A percentile compares a stretch with the other conserved stretches of the same genome.
Evolutionary conservation across 2,113 vertebrate species (phyloP).

Genomic region (Atractosteus spatula): DNA sequence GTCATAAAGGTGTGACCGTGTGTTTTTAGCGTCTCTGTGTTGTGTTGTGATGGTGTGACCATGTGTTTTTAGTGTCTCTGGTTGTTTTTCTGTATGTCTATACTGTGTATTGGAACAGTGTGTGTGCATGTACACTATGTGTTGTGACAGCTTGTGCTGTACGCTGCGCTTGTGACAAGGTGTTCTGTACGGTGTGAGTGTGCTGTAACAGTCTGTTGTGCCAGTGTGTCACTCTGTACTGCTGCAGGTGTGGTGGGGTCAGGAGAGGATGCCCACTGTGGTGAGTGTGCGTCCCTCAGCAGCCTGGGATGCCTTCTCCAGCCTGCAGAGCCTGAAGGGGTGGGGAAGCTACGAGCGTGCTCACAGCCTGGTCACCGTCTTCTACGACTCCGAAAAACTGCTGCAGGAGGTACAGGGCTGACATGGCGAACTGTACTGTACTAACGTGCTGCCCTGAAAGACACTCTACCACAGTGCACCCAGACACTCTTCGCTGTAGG

Average conservation of each 20-base stretch:
- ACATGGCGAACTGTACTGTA: too few relatives aligned
- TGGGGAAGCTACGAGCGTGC: neutral
- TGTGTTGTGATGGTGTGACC: neutral
- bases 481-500: too few relatives aligned
- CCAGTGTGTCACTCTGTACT: neutral
- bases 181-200: too few relatives aligned
- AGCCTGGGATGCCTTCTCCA: slow-evolving; percentile 16
- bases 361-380: slow-evolving; percentile 20
- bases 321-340: slow-evolving; percentile 14
- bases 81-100: too few relatives aligned
- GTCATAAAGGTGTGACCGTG: neutral
- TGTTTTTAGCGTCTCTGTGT: too few relatives aligned
- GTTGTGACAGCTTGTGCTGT: too few relatives aligned
- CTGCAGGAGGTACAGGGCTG: slow-evolving; percentile 14
- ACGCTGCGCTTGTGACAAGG: too few relatives aligned
- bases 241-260: slow-evolving; percentile 20
- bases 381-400: slow-evolving; percentile 13
- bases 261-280: slow-evolving; percentile 13
- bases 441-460: too few relatives aligned
- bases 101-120: too few relatives aligned
- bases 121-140: neutral
- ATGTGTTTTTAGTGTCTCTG: too few relatives aligned
- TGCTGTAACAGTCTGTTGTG: too few relatives aligned
- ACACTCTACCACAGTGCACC: too few relatives aligned
- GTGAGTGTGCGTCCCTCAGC: slow-evolving; percentile 1